These are phyloP conservation scores for Cranoglanis bouderius DNA, from an alignment of 2,113 vertebrate genomes.

Conservation along the genomic window DNA sequence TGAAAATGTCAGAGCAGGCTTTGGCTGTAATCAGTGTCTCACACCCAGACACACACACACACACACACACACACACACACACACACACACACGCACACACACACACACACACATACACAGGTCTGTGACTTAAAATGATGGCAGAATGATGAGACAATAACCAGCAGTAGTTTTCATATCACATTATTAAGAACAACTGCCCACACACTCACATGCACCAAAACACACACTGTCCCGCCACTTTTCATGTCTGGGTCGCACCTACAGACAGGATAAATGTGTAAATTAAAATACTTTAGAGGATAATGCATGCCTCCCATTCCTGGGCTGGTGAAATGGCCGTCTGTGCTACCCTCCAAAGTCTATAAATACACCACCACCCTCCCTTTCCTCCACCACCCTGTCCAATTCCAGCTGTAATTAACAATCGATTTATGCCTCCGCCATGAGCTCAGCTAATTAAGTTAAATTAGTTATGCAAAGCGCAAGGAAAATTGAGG, in stretches of 20 bases:
- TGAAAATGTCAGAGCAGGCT: constrained; percentile 46
- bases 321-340: not conserved
- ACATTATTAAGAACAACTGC: constrained; percentile 30
- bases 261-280: constrained; percentile 30
- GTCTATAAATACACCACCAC: constrained; percentile 38
- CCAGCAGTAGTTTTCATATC: constrained; percentile 35
- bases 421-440: constrained; percentile 51
- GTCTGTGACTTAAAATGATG: constrained; percentile 27
- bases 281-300: constrained; percentile 28
- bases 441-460: constrained; percentile 42
- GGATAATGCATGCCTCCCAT: constrained; percentile 37
- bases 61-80: not conserved
- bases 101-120: constrained; percentile 3
- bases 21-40: constrained; percentile 31
- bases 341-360: not conserved
- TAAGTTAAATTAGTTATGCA: constrained; percentile 53
- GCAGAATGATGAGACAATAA: constrained; percentile 48
- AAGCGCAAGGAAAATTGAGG: constrained; percentile 46
- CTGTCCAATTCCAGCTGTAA: constrained; percentile 44
- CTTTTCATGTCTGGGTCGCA: not conserved
- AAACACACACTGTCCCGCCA: constrained; percentile 23
- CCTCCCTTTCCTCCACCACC: not conserved
- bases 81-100: constrained; percentile 24
- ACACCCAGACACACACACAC: constrained; percentile 20
- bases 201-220: constrained; percentile 36